Base-by-base conservation (phyloP, 2,797 vertebrate genomes). In the Vultur gryphus region DNA sequence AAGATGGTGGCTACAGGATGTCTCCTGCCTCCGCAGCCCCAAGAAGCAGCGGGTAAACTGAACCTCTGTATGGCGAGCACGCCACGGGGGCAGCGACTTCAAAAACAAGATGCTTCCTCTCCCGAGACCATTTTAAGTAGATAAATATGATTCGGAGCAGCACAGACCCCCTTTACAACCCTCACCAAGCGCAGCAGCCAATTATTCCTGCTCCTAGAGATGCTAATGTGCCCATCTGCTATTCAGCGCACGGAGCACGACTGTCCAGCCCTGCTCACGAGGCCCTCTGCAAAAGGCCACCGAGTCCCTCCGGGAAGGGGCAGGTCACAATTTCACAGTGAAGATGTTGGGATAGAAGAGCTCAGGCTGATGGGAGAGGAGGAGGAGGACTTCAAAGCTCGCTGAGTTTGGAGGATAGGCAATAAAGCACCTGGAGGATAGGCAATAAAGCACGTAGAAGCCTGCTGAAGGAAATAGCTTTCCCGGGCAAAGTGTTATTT, bases 61-160 rank as follows among this genome's bases (percentile, higher is more conserved):
- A 23, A 59, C 33, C 33, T 78, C 26, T 23, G 75, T 54, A 80
- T 9, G 44, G 72, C 1, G 3, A 85, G 44, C 57, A 44, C 49
- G 8, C 39, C 33, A 20, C 0, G 0, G 59, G 79, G 87, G 57
- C 89, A 21, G 11, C 2, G 21, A 23, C 84, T 72, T 62, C 55
- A 89, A 76, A 94, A 71, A 23, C 24, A 13, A 79, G 90, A 66
- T 44, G 49, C 55, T 93, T 89, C 96, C 81, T 87, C 96, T 85
- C 93, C 41, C 4, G 80, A 82, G 92, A 95, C 57, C 54, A 23
- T 92, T 97, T 93, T 48, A 88, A 95, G 73, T 6, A 89, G 77
- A 75, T 77, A 96, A 96, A 83, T 80, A 46, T 2, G 54, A 93
- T 52, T 70, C 29, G 66, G 95, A 75, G 90, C 57, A 76, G 79